Conservation (phyloP, 2,888 invertebrate species). For the Meiosimyza decipiens region DNA sequence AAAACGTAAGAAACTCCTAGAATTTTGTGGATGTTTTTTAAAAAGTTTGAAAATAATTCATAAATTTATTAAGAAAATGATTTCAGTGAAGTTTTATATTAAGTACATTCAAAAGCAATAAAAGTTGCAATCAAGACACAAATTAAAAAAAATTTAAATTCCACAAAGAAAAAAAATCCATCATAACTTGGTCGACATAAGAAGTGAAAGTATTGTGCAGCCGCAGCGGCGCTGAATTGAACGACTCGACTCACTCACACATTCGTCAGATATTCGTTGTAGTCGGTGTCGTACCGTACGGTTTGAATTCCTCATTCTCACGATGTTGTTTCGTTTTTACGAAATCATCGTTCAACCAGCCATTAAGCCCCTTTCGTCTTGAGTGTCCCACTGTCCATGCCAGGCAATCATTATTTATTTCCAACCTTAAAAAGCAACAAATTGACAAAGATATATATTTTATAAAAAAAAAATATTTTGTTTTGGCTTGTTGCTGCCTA, state of each 20-base stretch:
- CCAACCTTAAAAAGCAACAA: constrained; percentile 10
- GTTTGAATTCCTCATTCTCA: constrained; percentile 15
- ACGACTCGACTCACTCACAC: constrained; percentile 27
- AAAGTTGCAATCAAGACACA: constrained; percentile 9
- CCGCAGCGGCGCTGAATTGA: neutral
- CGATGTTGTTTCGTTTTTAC: constrained; percentile 4
- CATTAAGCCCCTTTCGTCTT: neutral
- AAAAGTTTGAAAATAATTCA: neutral
- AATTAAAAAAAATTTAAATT: constrained; percentile 35
- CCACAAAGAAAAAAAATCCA: constrained; percentile 16
- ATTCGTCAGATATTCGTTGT: constrained; percentile 10
- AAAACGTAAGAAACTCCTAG: constrained; percentile 19
- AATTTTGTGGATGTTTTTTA: constrained; percentile 17
- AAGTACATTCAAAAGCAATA: no score
- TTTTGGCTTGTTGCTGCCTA: constrained; percentile 21
- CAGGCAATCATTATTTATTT: neutral
- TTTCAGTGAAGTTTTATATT: no score
- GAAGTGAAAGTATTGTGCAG: constrained; percentile 50
- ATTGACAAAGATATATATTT: constrained; percentile 26
- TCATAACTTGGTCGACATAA: constrained; percentile 37
- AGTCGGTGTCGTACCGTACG: constrained; percentile 2
- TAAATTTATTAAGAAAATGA: no score
- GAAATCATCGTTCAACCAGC: neutral
- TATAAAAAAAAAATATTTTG: constrained; percentile 26
- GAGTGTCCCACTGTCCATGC: neutral